Evolutionary conservation across 1,140 invertebrate genomes (phyloP).

Genomic region (Potamilus streckersoni): DNA sequence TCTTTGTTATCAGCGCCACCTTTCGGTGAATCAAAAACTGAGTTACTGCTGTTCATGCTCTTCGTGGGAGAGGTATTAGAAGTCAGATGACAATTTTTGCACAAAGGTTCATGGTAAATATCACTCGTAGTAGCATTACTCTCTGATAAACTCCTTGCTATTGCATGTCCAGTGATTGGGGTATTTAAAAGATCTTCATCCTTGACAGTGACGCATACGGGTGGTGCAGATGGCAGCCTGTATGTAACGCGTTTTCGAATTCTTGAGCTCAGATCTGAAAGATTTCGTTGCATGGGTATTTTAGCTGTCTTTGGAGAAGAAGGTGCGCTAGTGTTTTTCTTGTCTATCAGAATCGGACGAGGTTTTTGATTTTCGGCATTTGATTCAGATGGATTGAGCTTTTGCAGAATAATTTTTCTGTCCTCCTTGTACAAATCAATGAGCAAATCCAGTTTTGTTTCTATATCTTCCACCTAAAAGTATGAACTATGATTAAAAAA

Average conservation of each 20-base stretch:
- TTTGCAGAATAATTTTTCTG: conserved; percentile 67
- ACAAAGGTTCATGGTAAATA: too few species aligned
- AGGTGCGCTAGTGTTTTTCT: conserved; percentile 80
- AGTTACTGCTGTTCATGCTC: too few species aligned
- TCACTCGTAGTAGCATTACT: too few species aligned
- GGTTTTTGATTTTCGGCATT: conserved; percentile 35
- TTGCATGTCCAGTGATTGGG: too few species aligned
- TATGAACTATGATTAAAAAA: conserved; percentile 3
- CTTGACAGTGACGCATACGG: not conserved
- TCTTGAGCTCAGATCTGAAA: conserved; percentile 83
- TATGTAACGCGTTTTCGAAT: conserved; percentile 85
- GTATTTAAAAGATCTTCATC: not conserved
- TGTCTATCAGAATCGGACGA: conserved; percentile 71
- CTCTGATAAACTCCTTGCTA: too few species aligned
- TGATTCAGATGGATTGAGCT: conserved; percentile 36
- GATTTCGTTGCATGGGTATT: conserved; percentile 77
- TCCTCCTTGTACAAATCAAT: conserved; percentile 94
- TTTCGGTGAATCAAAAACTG: too few species aligned
- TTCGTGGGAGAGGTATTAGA: too few species aligned
- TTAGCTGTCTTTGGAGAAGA: conserved; percentile 76
- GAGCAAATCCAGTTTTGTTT: conserved; percentile 91
- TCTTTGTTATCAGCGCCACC: too few species aligned
- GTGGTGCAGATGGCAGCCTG: conserved; percentile 30
- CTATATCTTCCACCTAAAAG: conserved; percentile 87
- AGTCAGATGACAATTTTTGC: too few species aligned